A percentile compares a stretch with the other conserved stretches of the same genome.
These are phyloP conservation scores for Palythoa caribaeorum DNA, from an alignment of 92 coral and sea anemone genomes.

Conservation along the genomic window DNA sequence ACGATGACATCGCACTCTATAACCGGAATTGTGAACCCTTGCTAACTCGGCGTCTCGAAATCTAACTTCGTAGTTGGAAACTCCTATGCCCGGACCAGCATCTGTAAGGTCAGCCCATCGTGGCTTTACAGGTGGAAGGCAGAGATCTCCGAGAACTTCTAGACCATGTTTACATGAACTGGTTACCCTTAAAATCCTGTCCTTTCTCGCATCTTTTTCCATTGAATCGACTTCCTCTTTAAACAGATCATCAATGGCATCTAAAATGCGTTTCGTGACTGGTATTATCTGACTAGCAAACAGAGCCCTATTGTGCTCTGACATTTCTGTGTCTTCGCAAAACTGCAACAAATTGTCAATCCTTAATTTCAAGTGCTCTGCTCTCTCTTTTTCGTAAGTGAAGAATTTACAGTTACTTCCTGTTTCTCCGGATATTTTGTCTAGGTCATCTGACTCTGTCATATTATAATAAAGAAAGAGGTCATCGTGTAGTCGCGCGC, in stretches of 20 bases:
- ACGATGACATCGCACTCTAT: constrained; percentile 8
- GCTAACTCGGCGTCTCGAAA: constrained; percentile 51
- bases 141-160: neutral
- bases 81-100: constrained; percentile 49
- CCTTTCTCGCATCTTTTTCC: constrained; percentile 21
- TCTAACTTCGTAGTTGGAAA: constrained; percentile 40
- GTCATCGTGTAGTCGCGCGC: neutral
- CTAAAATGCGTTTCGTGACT: constrained; percentile 25
- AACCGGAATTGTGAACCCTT: constrained; percentile 40
- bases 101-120: constrained; percentile 50
- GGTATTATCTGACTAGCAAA: constrained; percentile 34
- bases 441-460: constrained; percentile 10
- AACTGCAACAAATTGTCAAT: constrained; percentile 37
- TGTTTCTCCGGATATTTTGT: constrained; percentile 18
- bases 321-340: constrained; percentile 49
- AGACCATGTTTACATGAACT: constrained; percentile 1
- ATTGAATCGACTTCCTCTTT: neutral
- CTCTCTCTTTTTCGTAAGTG: constrained; percentile 48
- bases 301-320: constrained; percentile 50
- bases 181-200: constrained; percentile 22
- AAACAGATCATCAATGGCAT: constrained; percentile 20
- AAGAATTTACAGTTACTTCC: constrained; percentile 12
- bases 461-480: neutral
- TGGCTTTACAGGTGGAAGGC: constrained; percentile 44
- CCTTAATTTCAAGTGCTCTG: constrained; percentile 41